Evolutionary conservation across 2,797 vertebrate species (phyloP), one percentile per base, ranked within the genome.

Genomic region (Mionectes olivaceus): DNA sequence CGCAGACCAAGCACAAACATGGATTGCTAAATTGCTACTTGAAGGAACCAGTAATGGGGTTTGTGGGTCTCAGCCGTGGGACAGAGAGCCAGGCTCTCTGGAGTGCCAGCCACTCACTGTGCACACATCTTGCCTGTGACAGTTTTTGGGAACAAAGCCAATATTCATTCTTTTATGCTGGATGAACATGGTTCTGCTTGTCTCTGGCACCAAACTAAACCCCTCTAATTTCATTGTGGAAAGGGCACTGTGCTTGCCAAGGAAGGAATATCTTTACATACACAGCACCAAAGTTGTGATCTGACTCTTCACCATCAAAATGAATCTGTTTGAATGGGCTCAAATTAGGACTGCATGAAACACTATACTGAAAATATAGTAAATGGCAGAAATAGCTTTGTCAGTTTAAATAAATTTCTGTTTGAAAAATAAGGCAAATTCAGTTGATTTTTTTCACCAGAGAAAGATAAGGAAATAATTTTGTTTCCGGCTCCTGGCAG

Each of bases 31-130:
- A 91, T 52, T 78, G 32, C 41, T 50, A 5, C 33, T 14, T 15
- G 46, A 47, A 61, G 10, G 35, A 92, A 63, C 11, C 46, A 53
- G 18, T 32, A 61, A 52, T 28, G 17, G 32, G 53, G 7, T 19
- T 57, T 57, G 32, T 37, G 33, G n/a, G 19, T 78, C n/a, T 77
- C 33, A 30, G 55, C 19, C 4, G 3, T 16, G 27, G 46, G 25
- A 52, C 19, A 90, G 33, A 60, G 27, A 39, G 15, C 24, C 49
- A 22, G 3, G 2, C 6, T 52, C 16, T 47, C 39, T 47, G 33
- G 7, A 3, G 6, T 2, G 13, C 32, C 32, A 18, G 57, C 9
- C n/a, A 19, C 33, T 55, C 37, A 25, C 10, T 13, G 0, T 2
- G 14, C 9, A 12, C 47, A 27, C 8, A 8, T 43, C 47, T 39